Evolutionary conservation across 2,888 invertebrate species (phyloP), one percentile per base, ranked within the genome.

Genomic region (Melanargia galathea): DNA sequence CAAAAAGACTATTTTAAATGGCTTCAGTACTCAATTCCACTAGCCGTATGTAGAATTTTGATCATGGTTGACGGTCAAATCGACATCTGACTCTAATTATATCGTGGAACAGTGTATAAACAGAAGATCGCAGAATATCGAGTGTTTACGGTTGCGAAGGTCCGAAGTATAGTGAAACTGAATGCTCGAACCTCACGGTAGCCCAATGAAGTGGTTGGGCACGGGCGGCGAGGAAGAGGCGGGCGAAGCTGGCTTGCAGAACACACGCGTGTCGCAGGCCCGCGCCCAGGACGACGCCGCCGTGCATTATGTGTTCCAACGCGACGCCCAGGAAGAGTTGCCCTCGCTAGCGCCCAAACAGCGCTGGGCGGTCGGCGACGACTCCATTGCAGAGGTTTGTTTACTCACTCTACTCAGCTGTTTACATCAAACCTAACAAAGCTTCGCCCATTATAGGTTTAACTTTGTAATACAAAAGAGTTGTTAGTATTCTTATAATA

Each of bases 281-380:
- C 94, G 95, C 78, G 92, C 95, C 72, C 89, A 89, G 70, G 97
- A 98, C 86, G 98, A 98, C 93, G 97, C 97, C 70, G 95, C 96
- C 84, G 97, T 97, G 73, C 96, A 97, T 78, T 98, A 98, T 86
- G 96, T 97, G 73, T 98, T 97, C 84, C 97, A 97, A 74, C 82
- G 89, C 64, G 95, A 95, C 68, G 95, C 95, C 71, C 94, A 95
- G 71, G 97, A 97, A 81, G 94, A 97, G 82, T 94, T 97, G 82
- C 93, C 94, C 68, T 92, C 94, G 69, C 90, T 94, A 89, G 94
- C 94, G 68, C 94, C 94, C 55, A 96, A 96, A 84, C 94, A 95
- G 74, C 94, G 96, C 73, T 98, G 98, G 98, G 96, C 97, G 40
- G 93, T 96, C 66, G 97, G 96, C 66, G 97, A 97, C 87, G 97